A percentile compares a stretch with the other conserved stretches of the same genome.
Evolutionary conservation across 92 coral and sea anemone species (phyloP).

Genomic region (Paragorgia papillata): DNA sequence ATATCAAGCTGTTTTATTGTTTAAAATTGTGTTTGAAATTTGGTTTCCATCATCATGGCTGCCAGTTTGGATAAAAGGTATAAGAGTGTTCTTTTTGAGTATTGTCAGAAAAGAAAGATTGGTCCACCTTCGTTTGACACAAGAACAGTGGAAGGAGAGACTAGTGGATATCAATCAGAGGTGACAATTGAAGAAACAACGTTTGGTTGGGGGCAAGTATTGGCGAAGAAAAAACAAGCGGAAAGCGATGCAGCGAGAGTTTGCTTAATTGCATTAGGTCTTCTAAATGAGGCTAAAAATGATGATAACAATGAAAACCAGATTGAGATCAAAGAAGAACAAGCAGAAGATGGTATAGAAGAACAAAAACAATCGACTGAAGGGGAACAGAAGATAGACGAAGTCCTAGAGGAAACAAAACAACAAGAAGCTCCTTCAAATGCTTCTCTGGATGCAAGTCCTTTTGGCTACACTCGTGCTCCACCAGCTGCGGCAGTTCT

Average conservation of each 20-base stretch:
- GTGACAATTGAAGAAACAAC: slow-evolving; percentile 61
- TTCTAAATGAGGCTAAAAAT: not conserved
- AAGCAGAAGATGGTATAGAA: not conserved
- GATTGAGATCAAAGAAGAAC: not conserved
- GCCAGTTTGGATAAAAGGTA: not conserved
- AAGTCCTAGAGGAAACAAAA: too few relatives aligned
- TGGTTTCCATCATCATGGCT: not conserved
- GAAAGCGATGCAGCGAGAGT: slow-evolving; percentile 68
- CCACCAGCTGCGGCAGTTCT: not conserved
- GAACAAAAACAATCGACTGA: too few relatives aligned
- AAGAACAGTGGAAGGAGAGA: slow-evolving; percentile 20
- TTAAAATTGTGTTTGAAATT: not conserved
- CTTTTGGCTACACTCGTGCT: not conserved
- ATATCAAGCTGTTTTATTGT: not conserved
- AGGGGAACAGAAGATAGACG: too few relatives aligned
- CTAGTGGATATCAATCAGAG: slow-evolving; percentile 57
- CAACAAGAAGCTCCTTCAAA: not conserved
- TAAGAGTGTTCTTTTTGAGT: slow-evolving; percentile 63
- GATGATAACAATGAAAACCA: not conserved
- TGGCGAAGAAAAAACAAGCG: slow-evolving; percentile 63
- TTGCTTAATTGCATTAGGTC: slow-evolving; percentile 49
- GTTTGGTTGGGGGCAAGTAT: slow-evolving; percentile 55
- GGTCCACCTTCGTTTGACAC: slow-evolving; percentile 62
- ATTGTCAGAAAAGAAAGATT: slow-evolving; percentile 62
- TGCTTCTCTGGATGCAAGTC: not conserved